Percentiles rank a stretch among this genome's conserved stretches.
Evolutionary conservation across 1,140 invertebrate genomes (phyloP).

Genomic region (Probaryconus sp.): DNA sequence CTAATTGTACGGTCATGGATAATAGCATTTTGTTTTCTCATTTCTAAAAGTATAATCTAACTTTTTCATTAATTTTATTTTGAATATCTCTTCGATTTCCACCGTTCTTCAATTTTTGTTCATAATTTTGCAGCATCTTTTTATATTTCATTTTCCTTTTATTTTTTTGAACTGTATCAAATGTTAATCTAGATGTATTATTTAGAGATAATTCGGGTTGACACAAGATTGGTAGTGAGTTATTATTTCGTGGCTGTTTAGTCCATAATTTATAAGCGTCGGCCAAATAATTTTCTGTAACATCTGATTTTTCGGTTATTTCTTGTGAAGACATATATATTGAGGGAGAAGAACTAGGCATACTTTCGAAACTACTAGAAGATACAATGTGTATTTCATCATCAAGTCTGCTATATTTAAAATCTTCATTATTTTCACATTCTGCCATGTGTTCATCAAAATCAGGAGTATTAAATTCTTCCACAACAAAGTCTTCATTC

Average conservation of each 20-base stretch:
- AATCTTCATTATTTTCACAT: neutral
- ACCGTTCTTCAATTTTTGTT: slow-evolving; percentile 1
- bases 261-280: slow-evolving; percentile 13
- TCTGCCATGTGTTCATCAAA: neutral
- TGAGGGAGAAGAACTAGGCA: too few relatives aligned
- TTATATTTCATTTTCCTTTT: slow-evolving; percentile 1
- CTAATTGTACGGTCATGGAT: slow-evolving; percentile 13
- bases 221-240: neutral
- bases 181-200: neutral
- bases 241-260: neutral
- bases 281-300: slow-evolving; percentile 2
- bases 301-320: neutral
- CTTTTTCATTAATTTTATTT: slow-evolving; percentile 15
- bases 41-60: slow-evolving; percentile 1
- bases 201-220: slow-evolving; percentile 1
- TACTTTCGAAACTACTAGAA: too few relatives aligned
- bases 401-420: too few relatives aligned
- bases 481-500: slow-evolving; percentile 1
- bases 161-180: neutral
- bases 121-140: neutral
- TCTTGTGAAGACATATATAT: neutral
- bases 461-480: slow-evolving; percentile 1
- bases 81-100: neutral
- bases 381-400: too few relatives aligned
- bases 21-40: slow-evolving; percentile 10